A percentile compares a stretch with the other conserved stretches of the same genome.
phyloP scores from a whole-genome alignment of 2,888 invertebrate genomes.

The Nycteola revayana region DNA sequence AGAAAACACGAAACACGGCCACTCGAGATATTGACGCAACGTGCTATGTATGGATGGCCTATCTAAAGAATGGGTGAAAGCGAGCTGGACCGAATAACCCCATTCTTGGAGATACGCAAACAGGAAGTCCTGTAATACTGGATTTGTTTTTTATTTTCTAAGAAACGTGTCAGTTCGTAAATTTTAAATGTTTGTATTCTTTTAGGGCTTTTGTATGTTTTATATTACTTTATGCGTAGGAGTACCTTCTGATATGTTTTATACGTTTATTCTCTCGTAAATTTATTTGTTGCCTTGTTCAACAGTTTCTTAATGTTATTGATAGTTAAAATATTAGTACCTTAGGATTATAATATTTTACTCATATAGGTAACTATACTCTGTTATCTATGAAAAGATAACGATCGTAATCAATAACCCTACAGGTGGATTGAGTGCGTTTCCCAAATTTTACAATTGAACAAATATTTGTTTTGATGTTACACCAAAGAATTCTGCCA shows the following conservation, averaged over 20 bases:
- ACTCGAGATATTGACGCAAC: constrained; percentile 67
- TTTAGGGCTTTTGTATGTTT: constrained; percentile 11
- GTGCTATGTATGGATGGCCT: constrained; percentile 49
- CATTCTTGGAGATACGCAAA: constrained; percentile 50
- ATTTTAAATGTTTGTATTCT: constrained; percentile 13
- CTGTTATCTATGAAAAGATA: no score
- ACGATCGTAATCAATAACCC: constrained; percentile 34
- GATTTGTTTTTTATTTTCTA: constrained; percentile 16
- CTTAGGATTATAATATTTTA: constrained; percentile 34
- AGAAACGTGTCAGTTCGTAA: constrained; percentile 10
- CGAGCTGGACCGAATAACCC: constrained; percentile 55
- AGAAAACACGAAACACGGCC: constrained; percentile 65
- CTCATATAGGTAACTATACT: constrained; percentile 28
- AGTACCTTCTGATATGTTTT: constrained; percentile 1
- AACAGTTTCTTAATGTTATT: no score
- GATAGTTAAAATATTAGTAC: constrained; percentile 11
- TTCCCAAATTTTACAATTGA: constrained; percentile 34
- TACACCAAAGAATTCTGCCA: constrained; percentile 20
- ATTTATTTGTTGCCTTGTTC: neutral
- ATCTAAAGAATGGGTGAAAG: constrained; percentile 54
- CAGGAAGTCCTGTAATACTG: constrained; percentile 54
- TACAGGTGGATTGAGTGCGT: constrained; percentile 29
- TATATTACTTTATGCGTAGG: constrained; percentile 10
- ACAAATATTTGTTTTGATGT: constrained; percentile 44
- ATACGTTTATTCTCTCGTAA: neutral